Evolutionary conservation across 2,113 vertebrate species (phyloP), one percentile per base, ranked within the genome.

Genomic region (Hippocampus mohnikei): DNA sequence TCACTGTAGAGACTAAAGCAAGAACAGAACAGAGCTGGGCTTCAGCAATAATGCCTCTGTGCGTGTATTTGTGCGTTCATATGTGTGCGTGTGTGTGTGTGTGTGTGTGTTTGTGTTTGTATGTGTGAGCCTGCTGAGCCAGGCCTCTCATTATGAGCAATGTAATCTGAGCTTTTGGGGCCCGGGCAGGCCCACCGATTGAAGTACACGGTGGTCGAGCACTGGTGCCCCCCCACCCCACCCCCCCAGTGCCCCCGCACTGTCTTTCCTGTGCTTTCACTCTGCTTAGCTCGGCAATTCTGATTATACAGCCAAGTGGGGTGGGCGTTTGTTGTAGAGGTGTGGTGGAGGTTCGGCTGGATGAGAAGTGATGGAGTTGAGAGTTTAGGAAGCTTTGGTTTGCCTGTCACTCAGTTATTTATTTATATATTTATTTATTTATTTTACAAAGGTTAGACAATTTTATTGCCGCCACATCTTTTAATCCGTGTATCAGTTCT

Each of bases 131-230:
- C 78, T 90, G 89, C 89, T 90, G 89, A 90, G 84, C 89, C 85
- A 90, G 89, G 88, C 80, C 84, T 90, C 88, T 89, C 89, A 88
- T 90, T 90, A 90, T 90, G 88, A 88, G 81, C 64, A 64, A 77
- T 85, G 88, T 90, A 89, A 90, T 89, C 88, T 90, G 87, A 90
- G 89, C 89, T 88, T 89, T 89, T 75, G 82, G 84, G 84, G 77
- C 78, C 71, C 61, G 63, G 74, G 70, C 73, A 33, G 79, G 80
- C 85, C 82, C 86, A 85, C 84, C 29, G 75, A 80, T 83, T 79
- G 78, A 52, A 10, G 84, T 86, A 87, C 88, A 89, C 87, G 88
- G 84, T 80, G 79, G 79, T 76, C 74, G 64, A 82, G 79, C 80
- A 53, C 74, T 8, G 77, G 83, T 65, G 63, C 63, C 62, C n/a